Evolutionary conservation across 2,113 vertebrate species (phyloP).

Genomic region (Cephalopholis sonnerati): DNA sequence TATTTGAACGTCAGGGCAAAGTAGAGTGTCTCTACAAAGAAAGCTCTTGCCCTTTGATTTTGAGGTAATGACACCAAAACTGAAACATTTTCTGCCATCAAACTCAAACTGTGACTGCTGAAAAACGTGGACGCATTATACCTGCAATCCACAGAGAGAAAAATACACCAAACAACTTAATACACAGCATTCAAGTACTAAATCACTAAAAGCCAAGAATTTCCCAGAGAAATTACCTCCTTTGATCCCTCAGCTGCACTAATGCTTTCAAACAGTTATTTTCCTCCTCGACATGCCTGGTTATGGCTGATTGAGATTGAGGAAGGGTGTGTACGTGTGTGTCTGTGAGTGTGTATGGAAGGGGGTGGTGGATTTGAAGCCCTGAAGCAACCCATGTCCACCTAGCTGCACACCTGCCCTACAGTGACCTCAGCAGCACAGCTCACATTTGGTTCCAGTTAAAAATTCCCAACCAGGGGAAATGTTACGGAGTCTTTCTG

Average conservation of each 20-base stretch:
- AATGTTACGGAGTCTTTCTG: conserved; percentile 63
- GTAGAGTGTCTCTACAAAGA: neutral
- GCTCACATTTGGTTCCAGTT: conserved; percentile 82
- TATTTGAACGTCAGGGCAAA: neutral
- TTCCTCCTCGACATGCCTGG: conserved; percentile 70
- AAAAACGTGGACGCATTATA: conserved; percentile 40
- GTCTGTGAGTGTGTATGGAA: neutral
- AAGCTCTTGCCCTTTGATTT: neutral
- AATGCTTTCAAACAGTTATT: conserved; percentile 69
- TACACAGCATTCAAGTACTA: neutral
- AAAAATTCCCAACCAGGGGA: conserved; percentile 50
- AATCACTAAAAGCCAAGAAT: conserved; percentile 28
- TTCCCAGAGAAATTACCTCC: conserved; percentile 54
- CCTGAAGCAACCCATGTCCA: conserved; percentile 63
- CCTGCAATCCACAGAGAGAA: conserved; percentile 9
- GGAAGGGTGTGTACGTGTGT: conserved; percentile 21
- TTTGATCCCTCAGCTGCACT: conserved; percentile 60
- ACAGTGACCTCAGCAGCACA: conserved; percentile 72
- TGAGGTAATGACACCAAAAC: neutral
- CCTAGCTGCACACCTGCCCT: conserved; percentile 79
- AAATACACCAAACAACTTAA: conserved; percentile 38
- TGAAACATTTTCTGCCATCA: conserved; percentile 23
- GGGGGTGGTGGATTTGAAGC: conserved; percentile 9
- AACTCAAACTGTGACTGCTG: conserved; percentile 17
- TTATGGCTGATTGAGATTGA: conserved; percentile 73